These are phyloP conservation scores for Otolemur garnettii DNA, from an alignment of 2,113 vertebrate genomes.

Conservation along the genomic window DNA sequence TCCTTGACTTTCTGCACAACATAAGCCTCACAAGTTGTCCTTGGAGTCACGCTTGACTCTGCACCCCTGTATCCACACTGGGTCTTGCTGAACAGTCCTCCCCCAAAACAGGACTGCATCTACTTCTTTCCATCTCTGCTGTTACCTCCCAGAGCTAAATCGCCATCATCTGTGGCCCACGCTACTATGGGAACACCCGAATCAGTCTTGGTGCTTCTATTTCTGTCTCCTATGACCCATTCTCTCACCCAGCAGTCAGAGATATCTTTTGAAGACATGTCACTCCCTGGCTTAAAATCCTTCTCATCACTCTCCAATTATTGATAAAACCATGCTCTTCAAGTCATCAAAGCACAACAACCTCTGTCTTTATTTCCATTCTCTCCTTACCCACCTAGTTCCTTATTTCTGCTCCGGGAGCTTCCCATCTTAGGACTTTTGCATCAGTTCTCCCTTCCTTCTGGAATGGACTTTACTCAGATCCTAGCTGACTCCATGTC, in stretches of 20 bases:
- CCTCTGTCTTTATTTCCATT: too few relatives aligned
- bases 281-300: background rate
- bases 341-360: background rate
- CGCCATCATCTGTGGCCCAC: background rate
- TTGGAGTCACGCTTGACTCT: background rate
- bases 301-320: background rate
- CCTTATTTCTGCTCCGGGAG: background rate
- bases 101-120: background rate
- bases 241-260: background rate
- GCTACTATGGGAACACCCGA: background rate
- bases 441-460: background rate
- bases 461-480: background rate
- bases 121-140: background rate
- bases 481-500: background rate
- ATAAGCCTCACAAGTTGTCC: too few relatives aligned
- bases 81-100: background rate
- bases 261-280: background rate
- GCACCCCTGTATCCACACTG: background rate
- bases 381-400: too few relatives aligned
- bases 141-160: too few relatives aligned
- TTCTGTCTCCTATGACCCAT: background rate
- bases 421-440: too few relatives aligned
- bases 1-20: background rate
- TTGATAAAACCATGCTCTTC: background rate
- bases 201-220: background rate